Conservation (phyloP, 2,797 vertebrate species). For the Acanthopagrus latus region DNA sequence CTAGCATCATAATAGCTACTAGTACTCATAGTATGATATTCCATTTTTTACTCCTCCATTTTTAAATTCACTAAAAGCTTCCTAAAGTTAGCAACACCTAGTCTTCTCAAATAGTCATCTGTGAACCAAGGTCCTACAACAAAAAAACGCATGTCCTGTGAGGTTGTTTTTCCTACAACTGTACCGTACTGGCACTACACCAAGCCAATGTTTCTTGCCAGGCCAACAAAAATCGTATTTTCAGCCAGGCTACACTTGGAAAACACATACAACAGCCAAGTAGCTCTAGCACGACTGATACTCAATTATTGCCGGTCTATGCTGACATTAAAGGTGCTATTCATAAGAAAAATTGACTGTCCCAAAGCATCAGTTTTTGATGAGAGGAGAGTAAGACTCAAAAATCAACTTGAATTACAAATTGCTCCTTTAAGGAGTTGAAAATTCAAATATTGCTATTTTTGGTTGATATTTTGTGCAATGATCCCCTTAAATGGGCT, state of each 20-base stretch:
- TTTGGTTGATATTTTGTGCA: too few relatives aligned
- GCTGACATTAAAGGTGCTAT: too few relatives aligned
- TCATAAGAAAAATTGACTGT: too few relatives aligned
- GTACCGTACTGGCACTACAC: background rate
- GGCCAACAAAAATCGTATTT: slow-evolving; percentile 2
- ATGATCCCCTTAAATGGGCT: too few relatives aligned
- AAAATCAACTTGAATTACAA: too few relatives aligned
- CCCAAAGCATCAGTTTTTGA: too few relatives aligned
- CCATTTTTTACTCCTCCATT: background rate
- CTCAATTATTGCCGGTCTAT: too few relatives aligned
- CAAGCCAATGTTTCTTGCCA: background rate
- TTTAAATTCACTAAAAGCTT: background rate
- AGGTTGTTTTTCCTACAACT: background rate
- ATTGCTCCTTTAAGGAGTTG: too few relatives aligned
- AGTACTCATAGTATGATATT: background rate
- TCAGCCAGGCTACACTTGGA: background rate
- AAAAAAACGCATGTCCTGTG: background rate
- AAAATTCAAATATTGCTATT: too few relatives aligned
- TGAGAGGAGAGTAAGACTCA: too few relatives aligned
- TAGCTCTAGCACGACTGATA: background rate
- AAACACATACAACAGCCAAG: slow-evolving; percentile 17
- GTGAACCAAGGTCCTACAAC: background rate
- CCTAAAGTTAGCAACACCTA: too few relatives aligned
- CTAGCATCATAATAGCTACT: background rate
- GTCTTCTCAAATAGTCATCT: background rate